Conservation (phyloP, 2,888 invertebrate species). For the Hydriomena furcata region DNA sequence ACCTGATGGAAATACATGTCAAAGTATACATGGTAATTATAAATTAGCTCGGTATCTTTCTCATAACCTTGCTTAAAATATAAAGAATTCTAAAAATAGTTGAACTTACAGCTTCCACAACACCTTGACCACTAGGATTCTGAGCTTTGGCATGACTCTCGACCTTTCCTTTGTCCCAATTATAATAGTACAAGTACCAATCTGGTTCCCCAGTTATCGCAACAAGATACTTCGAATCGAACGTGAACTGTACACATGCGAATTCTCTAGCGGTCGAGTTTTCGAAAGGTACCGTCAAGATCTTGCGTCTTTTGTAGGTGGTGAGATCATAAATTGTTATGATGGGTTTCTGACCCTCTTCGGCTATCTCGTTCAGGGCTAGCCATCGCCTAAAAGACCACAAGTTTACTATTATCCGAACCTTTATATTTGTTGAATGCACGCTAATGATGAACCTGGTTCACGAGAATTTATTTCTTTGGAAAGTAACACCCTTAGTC, state of each 20-base stretch:
- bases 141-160: slow-evolving; percentile 89
- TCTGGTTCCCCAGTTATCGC: slow-evolving; percentile 93
- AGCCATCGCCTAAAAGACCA: slow-evolving; percentile 82
- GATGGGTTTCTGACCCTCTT: slow-evolving; percentile 86
- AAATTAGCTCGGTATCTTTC: background rate
- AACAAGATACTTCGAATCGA: slow-evolving; percentile 91
- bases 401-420: too few species aligned
- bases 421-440: too few species aligned
- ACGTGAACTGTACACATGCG: slow-evolving; percentile 89
- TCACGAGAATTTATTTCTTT: too few species aligned
- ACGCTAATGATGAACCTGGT: too few species aligned
- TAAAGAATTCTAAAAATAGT: background rate
- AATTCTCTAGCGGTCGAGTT: slow-evolving; percentile 85
- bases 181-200: slow-evolving; percentile 91
- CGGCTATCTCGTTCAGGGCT: slow-evolving; percentile 85
- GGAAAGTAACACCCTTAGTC: too few species aligned
- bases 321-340: slow-evolving; percentile 89
- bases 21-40: background rate
- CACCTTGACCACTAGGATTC: slow-evolving; percentile 87
- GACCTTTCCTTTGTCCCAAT: slow-evolving; percentile 92
- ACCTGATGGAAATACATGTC: slow-evolving; percentile 80
- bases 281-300: slow-evolving; percentile 85
- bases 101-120: slow-evolving; percentile 77
- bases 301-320: slow-evolving; percentile 87
- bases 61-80: too few species aligned